Conservation (phyloP, 2,888 invertebrate species). For the Plebejus anna region DNA sequence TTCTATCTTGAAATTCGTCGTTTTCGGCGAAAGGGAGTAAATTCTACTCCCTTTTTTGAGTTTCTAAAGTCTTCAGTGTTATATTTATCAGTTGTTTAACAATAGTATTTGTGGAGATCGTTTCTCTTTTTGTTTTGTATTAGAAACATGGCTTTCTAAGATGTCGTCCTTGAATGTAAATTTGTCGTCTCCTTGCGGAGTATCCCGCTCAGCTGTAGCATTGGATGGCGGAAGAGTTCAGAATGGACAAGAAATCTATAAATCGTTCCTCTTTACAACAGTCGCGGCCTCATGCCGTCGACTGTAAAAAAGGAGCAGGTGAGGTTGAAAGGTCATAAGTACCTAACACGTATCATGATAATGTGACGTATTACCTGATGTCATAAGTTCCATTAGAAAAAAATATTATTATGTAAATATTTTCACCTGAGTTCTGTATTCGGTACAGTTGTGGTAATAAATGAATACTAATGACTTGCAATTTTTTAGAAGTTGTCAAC, state of each 20-base stretch:
- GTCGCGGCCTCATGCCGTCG: slow-evolving; percentile 85
- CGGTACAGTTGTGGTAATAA: neutral
- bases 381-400: neutral
- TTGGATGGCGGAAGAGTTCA: slow-evolving; percentile 79
- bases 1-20: slow-evolving; percentile 79
- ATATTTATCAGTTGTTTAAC: slow-evolving; percentile 62
- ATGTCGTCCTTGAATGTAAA: slow-evolving; percentile 86
- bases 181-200: slow-evolving; percentile 87
- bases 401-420: slow-evolving; percentile 16
- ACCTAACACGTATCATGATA: slow-evolving; percentile 5
- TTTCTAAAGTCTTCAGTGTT: slow-evolving; percentile 51
- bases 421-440: neutral
- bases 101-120: slow-evolving; percentile 50
- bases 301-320: slow-evolving; percentile 88
- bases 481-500: slow-evolving; percentile 59
- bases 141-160: slow-evolving; percentile 90
- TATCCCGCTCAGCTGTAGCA: slow-evolving; percentile 77
- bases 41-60: slow-evolving; percentile 78
- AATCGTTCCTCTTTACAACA: slow-evolving; percentile 84
- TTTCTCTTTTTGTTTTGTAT: slow-evolving; percentile 79
- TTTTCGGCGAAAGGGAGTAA: slow-evolving; percentile 84
- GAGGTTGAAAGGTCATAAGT: slow-evolving; percentile 53
- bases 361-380: slow-evolving; percentile 4
- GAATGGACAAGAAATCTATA: slow-evolving; percentile 89
- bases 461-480: slow-evolving; percentile 20